Conservation (phyloP, 2,888 invertebrate species). For the Watsonalla cultraria region DNA sequence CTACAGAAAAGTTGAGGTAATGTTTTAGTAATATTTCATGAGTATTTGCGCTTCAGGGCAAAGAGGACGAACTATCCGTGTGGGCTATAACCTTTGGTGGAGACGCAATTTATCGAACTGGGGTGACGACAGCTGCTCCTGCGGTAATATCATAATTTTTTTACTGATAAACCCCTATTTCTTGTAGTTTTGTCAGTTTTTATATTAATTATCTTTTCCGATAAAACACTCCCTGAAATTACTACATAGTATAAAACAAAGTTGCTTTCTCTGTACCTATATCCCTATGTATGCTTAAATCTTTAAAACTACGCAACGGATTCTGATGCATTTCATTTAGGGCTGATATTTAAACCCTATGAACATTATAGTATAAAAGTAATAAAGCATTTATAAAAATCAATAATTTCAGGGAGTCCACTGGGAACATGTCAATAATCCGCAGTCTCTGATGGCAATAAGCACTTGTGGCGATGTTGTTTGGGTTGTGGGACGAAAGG, state of each 20-base stretch:
- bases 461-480: slow-evolving; percentile 84
- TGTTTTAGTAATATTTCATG: not conserved
- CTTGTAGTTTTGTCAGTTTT: too few relatives aligned
- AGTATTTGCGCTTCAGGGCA: slow-evolving; percentile 34
- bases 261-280: too few relatives aligned
- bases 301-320: too few relatives aligned
- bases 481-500: slow-evolving; percentile 93
- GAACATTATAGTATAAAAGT: slow-evolving; percentile 2
- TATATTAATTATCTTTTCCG: too few relatives aligned
- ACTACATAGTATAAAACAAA: too few relatives aligned
- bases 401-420: slow-evolving; percentile 78
- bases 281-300: too few relatives aligned
- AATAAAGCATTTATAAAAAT: slow-evolving; percentile 1
- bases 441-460: slow-evolving; percentile 87
- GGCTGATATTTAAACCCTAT: not conserved
- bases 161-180: too few relatives aligned
- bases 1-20: not conserved
- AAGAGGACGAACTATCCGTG: slow-evolving; percentile 75
- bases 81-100: slow-evolving; percentile 94
- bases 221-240: too few relatives aligned
- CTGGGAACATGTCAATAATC: slow-evolving; percentile 90
- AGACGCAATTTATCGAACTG: slow-evolving; percentile 89
- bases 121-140: slow-evolving; percentile 85
- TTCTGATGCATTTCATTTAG: too few relatives aligned
- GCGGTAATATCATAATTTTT: slow-evolving; percentile 74